Percentiles rank a stretch among this genome's conserved stretches.
Evolutionary conservation across 2,888 invertebrate species (phyloP).

Genomic region (Tipula unca): DNA sequence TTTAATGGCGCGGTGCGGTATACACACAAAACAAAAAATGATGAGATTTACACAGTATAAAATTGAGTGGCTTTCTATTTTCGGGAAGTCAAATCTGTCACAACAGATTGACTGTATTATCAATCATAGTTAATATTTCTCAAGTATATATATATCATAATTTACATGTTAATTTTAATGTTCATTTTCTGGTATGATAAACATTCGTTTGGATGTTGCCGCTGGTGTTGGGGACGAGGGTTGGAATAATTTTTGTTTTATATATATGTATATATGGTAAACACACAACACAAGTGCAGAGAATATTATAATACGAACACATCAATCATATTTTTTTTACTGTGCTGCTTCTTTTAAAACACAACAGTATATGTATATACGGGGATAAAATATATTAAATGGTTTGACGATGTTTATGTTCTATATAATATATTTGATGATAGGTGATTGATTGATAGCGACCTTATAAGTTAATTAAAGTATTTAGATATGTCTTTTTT

Average conservation of each 20-base stretch:
- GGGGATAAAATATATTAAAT: neutral
- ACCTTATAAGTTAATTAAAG: slow-evolving; percentile 14
- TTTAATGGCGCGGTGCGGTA: no score
- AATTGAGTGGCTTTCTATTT: neutral
- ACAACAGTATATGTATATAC: neutral
- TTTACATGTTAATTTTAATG: slow-evolving; percentile 14
- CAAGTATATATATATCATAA: neutral
- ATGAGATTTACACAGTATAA: neutral
- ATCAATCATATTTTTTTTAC: neutral
- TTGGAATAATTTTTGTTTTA: neutral
- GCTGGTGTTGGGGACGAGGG: neutral
- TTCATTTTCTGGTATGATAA: neutral
- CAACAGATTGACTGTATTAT: neutral
- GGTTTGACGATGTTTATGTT: neutral
- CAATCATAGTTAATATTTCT: neutral
- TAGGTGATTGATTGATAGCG: slow-evolving; percentile 14
- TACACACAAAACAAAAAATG: no score
- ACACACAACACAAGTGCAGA: neutral
- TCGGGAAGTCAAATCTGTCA: neutral
- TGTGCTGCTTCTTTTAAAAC: neutral
- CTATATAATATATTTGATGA: neutral
- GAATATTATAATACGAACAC: neutral
- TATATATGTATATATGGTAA: neutral
- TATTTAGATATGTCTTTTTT: neutral
- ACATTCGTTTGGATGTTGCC: neutral